Evolutionary conservation across 2,797 vertebrate species (phyloP), one percentile per base, ranked within the genome.

Genomic region (Megalops cyprinoides): DNA sequence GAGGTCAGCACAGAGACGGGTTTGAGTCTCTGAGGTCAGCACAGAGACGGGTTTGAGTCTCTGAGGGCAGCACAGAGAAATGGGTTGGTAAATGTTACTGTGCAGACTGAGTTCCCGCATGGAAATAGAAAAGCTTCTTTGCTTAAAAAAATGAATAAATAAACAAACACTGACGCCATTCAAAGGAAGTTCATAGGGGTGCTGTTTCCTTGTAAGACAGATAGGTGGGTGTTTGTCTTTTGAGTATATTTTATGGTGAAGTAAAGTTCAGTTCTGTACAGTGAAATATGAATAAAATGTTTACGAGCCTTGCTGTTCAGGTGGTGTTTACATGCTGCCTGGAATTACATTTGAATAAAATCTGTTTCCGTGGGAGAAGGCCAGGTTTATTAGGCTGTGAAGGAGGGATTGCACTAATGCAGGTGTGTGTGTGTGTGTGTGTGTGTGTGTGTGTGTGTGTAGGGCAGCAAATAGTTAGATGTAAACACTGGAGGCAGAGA

Each of bases 21-120:
- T 51, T 55, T 15, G 73, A 56, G 76, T 44, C 44, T 75, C 39
- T 55, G 79, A 80, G 79, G 71, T 80, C 71, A 80, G 71, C 37
- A 18, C 79, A 37, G 31, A 62, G 55, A 65, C 62, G 71, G 39
- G 25, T 80, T 80, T 75, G n/a, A n/a, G 62, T 44, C 44, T 75
- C 39, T 55, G 71, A 80, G 79, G 71, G 75, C 55, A 80, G 71
- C 49, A 28, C 79, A 37, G 31, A 62, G 55, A 65, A n/a, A n/a
- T 62, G 71, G 39, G 25, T 80, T 80, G 62, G 75, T 80, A 75
- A 80, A 80, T 71, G 56, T 71, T 62, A 42, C 44, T 48, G 39
- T 53, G 42, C 53, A 75, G 73, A 55, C 79, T 74, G 39, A 62
- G 79, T 62, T 80, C 37, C 31, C 48, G 42, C 56, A 74, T 58